Conservation (phyloP, 23 tunicate species). For the Botrylloides violaceus region DNA sequence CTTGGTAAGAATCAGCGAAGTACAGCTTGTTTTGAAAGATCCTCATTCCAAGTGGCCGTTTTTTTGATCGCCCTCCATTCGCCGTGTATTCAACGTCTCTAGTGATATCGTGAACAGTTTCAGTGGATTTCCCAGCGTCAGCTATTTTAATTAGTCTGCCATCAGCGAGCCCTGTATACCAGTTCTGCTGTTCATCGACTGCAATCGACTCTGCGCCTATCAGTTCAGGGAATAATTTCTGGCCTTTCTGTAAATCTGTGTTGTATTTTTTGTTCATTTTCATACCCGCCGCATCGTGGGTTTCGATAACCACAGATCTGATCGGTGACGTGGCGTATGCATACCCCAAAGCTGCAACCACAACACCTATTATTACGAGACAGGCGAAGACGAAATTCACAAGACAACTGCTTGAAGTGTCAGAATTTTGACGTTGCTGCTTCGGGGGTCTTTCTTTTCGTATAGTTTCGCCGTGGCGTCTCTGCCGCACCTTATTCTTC, state of each 20-base stretch:
- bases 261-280: not conserved
- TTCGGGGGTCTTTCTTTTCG: not conserved
- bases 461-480: not conserved
- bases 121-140: not conserved
- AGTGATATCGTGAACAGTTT: not conserved
- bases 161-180: constrained; percentile 15
- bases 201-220: constrained; percentile 15
- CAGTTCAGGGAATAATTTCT: not conserved
- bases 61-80: not conserved
- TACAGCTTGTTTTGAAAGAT: not conserved
- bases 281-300: constrained; percentile 1
- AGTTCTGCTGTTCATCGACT: constrained; percentile 2
- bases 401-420: not conserved
- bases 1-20: constrained; percentile 13
- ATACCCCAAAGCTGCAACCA: not conserved
- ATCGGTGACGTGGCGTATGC: constrained; percentile 11
- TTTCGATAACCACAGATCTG: not conserved
- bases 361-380: not conserved
- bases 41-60: constrained; percentile 21
- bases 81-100: not conserved
- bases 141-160: constrained; percentile 6
- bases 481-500: not conserved
- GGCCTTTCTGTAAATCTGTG: not conserved
- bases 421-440: not conserved
- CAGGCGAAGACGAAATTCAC: not conserved